Conservation (phyloP, 2,888 invertebrate genomes). For the Meloe dianella region DNA sequence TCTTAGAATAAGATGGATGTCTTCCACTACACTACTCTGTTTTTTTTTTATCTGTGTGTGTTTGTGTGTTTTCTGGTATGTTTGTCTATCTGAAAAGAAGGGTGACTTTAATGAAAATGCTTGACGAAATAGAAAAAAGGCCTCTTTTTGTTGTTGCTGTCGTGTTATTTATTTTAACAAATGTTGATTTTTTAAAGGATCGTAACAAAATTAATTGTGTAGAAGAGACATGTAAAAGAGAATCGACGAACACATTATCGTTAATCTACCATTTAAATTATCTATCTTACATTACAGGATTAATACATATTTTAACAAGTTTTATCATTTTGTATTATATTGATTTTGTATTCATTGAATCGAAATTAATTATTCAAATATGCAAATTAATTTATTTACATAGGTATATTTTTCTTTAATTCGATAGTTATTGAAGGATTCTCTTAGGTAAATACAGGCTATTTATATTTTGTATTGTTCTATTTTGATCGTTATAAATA, state of each 20-base stretch:
- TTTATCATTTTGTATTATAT: too few relatives aligned
- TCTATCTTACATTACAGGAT: too few relatives aligned
- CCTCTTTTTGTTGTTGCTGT: not conserved
- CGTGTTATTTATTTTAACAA: not conserved
- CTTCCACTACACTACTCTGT: not conserved
- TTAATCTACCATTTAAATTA: too few relatives aligned
- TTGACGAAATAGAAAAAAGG: not conserved
- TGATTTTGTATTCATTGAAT: too few relatives aligned
- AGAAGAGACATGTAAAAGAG: not conserved
- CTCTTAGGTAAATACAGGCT: not conserved
- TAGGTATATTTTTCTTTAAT: too few relatives aligned
- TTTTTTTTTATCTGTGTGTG: not conserved
- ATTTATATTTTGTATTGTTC: not conserved
- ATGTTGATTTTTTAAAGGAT: not conserved
- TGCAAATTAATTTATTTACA: too few relatives aligned
- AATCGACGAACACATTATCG: not conserved
- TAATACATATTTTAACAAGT: too few relatives aligned
- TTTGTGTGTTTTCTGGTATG: not conserved
- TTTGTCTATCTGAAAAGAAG: not conserved
- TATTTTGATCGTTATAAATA: slow-evolving; percentile 11
- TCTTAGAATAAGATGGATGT: slow-evolving; percentile 13
- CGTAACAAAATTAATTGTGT: not conserved
- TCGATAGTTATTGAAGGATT: not conserved
- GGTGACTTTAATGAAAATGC: slow-evolving; percentile 3
- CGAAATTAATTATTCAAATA: too few relatives aligned